These are phyloP conservation scores for Abrostola triplasia DNA, from an alignment of 2,888 invertebrate genomes.

Conservation along the genomic window DNA sequence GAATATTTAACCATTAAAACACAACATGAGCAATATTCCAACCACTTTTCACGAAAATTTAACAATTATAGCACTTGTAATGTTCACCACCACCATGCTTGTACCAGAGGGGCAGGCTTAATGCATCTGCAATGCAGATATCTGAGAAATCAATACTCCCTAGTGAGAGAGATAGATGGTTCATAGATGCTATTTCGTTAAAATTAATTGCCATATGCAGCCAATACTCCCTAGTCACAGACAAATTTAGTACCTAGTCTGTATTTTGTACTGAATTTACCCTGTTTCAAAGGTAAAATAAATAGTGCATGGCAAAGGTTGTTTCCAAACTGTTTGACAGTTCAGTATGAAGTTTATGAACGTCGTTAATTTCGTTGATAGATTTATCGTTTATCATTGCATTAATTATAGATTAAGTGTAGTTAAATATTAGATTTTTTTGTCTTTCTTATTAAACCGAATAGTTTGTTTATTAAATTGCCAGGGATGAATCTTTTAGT, in stretches of 20 bases:
- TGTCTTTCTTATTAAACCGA: too few relatives aligned
- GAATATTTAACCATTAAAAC: too few relatives aligned
- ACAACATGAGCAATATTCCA: too few relatives aligned
- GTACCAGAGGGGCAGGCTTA: not conserved
- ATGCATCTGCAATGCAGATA: conserved; percentile 11
- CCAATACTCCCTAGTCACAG: conserved; percentile 14
- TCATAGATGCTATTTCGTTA: conserved; percentile 28
- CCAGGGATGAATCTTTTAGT: too few relatives aligned
- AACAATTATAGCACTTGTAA: not conserved
- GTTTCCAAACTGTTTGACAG: conserved; percentile 11
- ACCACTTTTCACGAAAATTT: too few relatives aligned
- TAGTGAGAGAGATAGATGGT: conserved; percentile 2
- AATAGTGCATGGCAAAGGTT: conserved; percentile 3
- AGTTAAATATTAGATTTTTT: too few relatives aligned
- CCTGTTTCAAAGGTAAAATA: conserved; percentile 16
- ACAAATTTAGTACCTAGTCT: conserved; percentile 13
- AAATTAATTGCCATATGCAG: conserved; percentile 34
- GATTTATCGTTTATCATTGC: too few relatives aligned
- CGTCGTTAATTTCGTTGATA: not conserved
- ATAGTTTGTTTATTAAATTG: too few relatives aligned
- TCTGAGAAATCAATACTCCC: conserved; percentile 31
- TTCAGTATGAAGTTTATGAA: conserved; percentile 1
- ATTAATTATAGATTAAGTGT: too few relatives aligned
- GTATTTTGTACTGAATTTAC: conserved; percentile 4
- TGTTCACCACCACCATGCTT: too few relatives aligned